A percentile compares a stretch with the other conserved stretches of the same genome.
Conservation (phyloP, 2,888 invertebrate genomes). For the Pasiphila rectangulata region DNA sequence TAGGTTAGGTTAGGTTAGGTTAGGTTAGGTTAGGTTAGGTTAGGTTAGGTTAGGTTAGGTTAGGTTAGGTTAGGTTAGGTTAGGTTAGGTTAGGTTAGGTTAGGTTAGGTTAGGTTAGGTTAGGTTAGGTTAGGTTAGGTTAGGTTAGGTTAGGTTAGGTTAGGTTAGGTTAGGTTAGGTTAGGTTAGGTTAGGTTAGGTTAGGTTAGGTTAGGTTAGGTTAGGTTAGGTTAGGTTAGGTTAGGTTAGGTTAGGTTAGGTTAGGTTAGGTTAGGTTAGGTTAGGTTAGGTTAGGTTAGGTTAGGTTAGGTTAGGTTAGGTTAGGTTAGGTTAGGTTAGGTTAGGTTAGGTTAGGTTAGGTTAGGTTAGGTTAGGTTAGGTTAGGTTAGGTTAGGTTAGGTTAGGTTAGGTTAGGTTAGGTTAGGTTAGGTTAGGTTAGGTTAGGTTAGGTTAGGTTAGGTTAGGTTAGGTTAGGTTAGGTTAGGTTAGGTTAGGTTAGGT, state of each 20-base stretch:
- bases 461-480: constrained; percentile 19
- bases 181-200: constrained; percentile 28
- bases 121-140: constrained; percentile 25
- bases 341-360: constrained; percentile 25
- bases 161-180: constrained; percentile 27
- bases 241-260: constrained; percentile 13
- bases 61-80: constrained; percentile 27
- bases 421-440: constrained; percentile 27
- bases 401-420: constrained; percentile 15
- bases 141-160: constrained; percentile 28
- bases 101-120: constrained; percentile 29
- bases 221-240: constrained; percentile 14
- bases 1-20: constrained; percentile 31
- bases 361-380: constrained; percentile 17
- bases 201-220: constrained; percentile 22
- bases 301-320: constrained; percentile 32
- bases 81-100: constrained; percentile 24
- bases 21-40: constrained; percentile 30
- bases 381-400: constrained; percentile 17
- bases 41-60: constrained; percentile 35
- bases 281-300: constrained; percentile 19
- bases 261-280: constrained; percentile 27
- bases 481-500: no score
- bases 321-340: constrained; percentile 38
- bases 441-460: constrained; percentile 11